Base-by-base conservation (phyloP, 2,797 vertebrate species). In the Gallinago solitaria region DNA sequence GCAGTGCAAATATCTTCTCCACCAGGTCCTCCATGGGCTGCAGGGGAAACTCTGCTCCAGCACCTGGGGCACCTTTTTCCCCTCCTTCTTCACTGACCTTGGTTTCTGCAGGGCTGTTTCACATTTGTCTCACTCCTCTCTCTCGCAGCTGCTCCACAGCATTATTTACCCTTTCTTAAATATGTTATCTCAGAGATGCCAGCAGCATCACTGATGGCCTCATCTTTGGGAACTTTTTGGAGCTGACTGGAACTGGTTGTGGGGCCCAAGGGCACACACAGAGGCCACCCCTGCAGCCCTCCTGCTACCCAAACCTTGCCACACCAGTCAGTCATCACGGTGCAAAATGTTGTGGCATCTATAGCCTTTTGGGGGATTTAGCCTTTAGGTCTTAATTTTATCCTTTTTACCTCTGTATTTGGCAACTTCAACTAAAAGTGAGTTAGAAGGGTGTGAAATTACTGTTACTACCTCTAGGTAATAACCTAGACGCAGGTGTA, bases 61-160 rank as follows among this genome's bases (percentile, higher is more conserved):
- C 2, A 7, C 21, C 21, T 48, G 47, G 47, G 47, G 47, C 47
- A 48, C 3, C 23, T 60, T 6, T 32, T 76, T 2, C 0, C 0
- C 6, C 12, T 45, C 16, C 25, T 50, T n/a, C 27, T 63, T 43
- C 1, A 0, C 5, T 32, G 9, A 27, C 11, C 5, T 64, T 54
- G 23, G 5, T 25, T 41, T 9, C 27, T 45, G 21, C 23, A 28
- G 50, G 13, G 23, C 4, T 53, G 2, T 35, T 35, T 48, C 11
- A n/a, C 5, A 5, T 41, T 13, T 83, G 54, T 13, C 39, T 47
- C 27, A 14, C 20, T 70, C 10, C 3, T 53, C 27, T 75, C 18
- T 76, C 32, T 86, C 35, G 54, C 14, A 53, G 37, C 12, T 59
- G 5, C 12, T 80, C 5, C 33, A 45, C 7, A 71, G 2, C 6